Percentiles rank a stretch among this genome's conserved stretches.
Evolutionary conservation across 2,888 invertebrate genomes (phyloP).

Genomic region (Dynastes maya): DNA sequence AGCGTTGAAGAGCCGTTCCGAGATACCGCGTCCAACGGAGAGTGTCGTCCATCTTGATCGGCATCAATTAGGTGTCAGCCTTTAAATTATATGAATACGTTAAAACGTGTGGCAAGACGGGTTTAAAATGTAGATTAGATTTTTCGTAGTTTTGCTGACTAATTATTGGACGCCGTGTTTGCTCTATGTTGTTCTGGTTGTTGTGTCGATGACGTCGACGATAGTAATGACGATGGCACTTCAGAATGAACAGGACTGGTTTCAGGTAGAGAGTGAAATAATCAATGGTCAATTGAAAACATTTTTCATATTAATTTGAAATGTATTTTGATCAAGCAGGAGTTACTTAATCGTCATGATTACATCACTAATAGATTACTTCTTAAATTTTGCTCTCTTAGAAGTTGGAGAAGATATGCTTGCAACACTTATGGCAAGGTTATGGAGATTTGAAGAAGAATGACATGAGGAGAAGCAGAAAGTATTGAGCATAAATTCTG

Average conservation of each 20-base stretch:
- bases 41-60: slow-evolving; percentile 34
- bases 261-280: neutral
- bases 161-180: slow-evolving; percentile 28
- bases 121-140: slow-evolving; percentile 41
- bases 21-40: neutral
- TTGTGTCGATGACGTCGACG: neutral
- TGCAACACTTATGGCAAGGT: too few species aligned
- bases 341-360: too few species aligned
- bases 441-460: too few species aligned
- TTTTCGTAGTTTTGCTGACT: slow-evolving; percentile 39
- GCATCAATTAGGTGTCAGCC: slow-evolving; percentile 38
- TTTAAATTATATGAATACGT: slow-evolving; percentile 29
- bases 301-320: neutral
- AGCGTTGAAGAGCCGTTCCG: neutral
- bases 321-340: too few species aligned
- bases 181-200: slow-evolving; percentile 11
- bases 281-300: neutral
- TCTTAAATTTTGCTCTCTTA: too few species aligned
- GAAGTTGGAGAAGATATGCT: too few species aligned
- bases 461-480: too few species aligned
- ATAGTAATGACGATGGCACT: slow-evolving; percentile 16
- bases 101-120: slow-evolving; percentile 28
- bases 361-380: too few species aligned
- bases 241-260: slow-evolving; percentile 1
- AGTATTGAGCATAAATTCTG: too few species aligned